Evolutionary conservation across 2,797 vertebrate species (phyloP).

Genomic region (Poecilia gillii): DNA sequence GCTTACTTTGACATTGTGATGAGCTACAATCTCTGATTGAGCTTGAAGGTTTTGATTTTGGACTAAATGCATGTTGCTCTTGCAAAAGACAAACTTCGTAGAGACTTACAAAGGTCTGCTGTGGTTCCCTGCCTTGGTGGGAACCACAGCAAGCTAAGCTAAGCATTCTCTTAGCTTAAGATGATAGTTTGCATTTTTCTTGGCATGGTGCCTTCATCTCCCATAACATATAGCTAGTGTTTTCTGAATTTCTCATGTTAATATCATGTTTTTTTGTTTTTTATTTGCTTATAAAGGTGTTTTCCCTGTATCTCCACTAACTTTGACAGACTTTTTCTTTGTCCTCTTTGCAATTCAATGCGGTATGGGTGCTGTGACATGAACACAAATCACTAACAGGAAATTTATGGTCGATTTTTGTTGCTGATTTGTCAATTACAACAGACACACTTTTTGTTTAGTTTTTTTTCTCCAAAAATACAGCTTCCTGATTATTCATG

Average conservation of each 20-base stretch:
- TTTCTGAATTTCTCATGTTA: not conserved
- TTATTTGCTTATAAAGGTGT: not conserved
- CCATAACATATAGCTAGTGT: not conserved
- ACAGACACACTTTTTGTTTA: not conserved
- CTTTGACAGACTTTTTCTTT: not conserved
- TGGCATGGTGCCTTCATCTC: not conserved
- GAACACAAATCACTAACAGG: not conserved
- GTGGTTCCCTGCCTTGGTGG: not conserved
- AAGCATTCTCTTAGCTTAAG: not conserved
- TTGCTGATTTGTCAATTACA: not conserved
- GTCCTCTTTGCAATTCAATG: not conserved
- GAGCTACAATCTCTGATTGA: not conserved
- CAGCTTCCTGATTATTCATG: not conserved
- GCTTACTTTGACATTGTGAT: not conserved
- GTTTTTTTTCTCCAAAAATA: not conserved
- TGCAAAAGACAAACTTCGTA: no score
- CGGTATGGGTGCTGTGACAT: not conserved
- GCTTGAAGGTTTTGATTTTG: not conserved
- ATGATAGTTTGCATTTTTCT: not conserved
- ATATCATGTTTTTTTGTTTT: not conserved
- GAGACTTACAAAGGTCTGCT: not conserved
- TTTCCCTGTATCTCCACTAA: not conserved
- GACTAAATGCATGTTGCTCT: not conserved
- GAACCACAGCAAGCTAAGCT: no score
- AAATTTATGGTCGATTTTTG: not conserved